phyloP scores from a whole-genome alignment of 2,113 vertebrate species.

The Lophius piscatorius region DNA sequence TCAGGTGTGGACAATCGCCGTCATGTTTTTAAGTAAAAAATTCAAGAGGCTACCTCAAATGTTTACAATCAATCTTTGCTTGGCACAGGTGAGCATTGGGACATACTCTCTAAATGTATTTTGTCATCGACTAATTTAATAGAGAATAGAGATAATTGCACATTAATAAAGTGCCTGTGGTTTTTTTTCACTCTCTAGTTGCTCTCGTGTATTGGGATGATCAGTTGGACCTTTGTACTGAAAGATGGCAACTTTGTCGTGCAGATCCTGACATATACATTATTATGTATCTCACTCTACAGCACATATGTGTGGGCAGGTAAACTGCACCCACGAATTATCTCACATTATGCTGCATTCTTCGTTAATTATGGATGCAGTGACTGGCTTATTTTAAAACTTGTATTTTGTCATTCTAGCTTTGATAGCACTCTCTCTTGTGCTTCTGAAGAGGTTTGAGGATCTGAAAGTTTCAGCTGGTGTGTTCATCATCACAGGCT shows the following conservation, averaged over 20 bases:
- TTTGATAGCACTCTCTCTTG: conserved; percentile 89
- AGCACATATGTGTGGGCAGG: conserved; percentile 96
- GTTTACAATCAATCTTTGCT: conserved; percentile 90
- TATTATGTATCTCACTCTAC: conserved; percentile 91
- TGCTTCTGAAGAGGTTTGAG: conserved; percentile 85
- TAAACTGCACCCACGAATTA: conserved; percentile 47
- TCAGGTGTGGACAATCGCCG: conserved; percentile 90
- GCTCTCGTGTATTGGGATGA: conserved; percentile 90
- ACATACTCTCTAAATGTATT: neutral
- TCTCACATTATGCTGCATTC: neutral
- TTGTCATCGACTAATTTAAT: neutral
- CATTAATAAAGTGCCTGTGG: too few relatives aligned
- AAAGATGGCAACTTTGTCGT: conserved; percentile 81
- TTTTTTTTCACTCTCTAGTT: conserved; percentile 74
- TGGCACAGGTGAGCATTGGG: conserved; percentile 87
- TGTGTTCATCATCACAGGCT: conserved; percentile 86
- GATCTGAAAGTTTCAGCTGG: conserved; percentile 82
- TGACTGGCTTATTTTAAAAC: neutral
- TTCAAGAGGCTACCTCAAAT: conserved; percentile 90
- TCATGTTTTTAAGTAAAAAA: conserved; percentile 93
- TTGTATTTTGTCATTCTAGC: conserved; percentile 73
- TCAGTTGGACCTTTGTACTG: conserved; percentile 90
- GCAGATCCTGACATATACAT: conserved; percentile 88
- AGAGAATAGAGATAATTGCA: too few relatives aligned
- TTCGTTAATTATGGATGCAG: rapidly evolving